Percentiles rank a stretch among this genome's conserved stretches.
Conservation (phyloP, 2,797 vertebrate species). For the Myotis planiceps region DNA sequence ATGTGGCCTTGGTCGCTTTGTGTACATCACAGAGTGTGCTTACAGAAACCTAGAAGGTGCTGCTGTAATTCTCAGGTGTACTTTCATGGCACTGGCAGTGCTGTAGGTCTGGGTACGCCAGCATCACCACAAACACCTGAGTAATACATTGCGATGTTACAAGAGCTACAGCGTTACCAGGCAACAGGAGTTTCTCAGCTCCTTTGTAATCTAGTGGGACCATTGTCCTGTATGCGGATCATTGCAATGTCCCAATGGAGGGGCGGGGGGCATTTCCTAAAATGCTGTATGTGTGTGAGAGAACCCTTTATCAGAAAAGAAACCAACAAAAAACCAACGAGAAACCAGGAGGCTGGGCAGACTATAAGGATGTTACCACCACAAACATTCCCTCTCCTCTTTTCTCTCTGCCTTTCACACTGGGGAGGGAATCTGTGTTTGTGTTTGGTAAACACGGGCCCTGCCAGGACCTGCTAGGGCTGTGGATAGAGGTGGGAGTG, state of each 20-base stretch:
- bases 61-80: too few relatives aligned
- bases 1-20: too few relatives aligned
- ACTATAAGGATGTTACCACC: too few relatives aligned
- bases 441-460: neutral
- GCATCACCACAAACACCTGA: too few relatives aligned
- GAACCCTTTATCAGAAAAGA: neutral
- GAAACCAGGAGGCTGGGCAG: neutral
- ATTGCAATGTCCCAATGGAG: neutral
- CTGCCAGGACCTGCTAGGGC: neutral
- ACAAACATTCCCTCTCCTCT: neutral
- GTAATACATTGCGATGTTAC: too few relatives aligned
- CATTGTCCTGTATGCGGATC: too few relatives aligned
- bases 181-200: too few relatives aligned
- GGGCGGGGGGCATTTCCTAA: neutral
- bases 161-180: neutral
- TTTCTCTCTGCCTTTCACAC: neutral
- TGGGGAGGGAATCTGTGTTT: neutral
- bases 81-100: too few relatives aligned
- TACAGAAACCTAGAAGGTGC: neutral
- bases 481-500: neutral
- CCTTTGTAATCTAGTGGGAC: neutral
- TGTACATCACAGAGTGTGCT: neutral
- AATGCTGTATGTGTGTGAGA: neutral
- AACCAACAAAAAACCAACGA: too few relatives aligned
- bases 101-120: neutral